Evolutionary conservation across 2,888 invertebrate genomes (phyloP), one percentile per base, ranked within the genome.

Genomic region (Caradrina clavipalpis): DNA sequence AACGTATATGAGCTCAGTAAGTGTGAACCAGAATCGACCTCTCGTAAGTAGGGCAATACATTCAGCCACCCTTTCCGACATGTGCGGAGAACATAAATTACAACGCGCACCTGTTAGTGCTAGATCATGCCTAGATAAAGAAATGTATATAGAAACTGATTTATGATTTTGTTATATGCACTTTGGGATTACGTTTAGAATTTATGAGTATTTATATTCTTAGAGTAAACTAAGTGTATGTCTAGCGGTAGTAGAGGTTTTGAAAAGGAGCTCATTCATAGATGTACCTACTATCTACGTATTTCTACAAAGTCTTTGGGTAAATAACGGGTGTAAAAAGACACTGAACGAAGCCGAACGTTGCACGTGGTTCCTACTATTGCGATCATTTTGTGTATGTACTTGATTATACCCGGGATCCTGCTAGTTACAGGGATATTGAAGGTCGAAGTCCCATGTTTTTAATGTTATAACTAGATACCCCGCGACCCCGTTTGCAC

Each of bases 31-130:
- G 87, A 87, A 90, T 90, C 90, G 90, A 90, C 90, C 92, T 84
- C 86, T 82, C 64, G 88, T 91, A 93, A 93, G 91, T 92, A 88
- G 91, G 90, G 91, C 91, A 92, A 93, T 93, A 93, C 92, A 92
- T 93, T 91, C 89, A 88, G 85, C 87, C 84, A 85, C 91, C 92
- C 91, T 90, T 90, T 86, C 88, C 88, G 84, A 87, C 93, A 93
- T 89, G 89, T 93, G 93, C 89, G 90, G 87, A 88, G 84, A 87
- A 84, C 91, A 92, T 94, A 94, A 94, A 94, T 94, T 90, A 92
- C 88, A 86, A 80, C 82, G 88, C 92, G 88, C 93, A 94, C 94
- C 94, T 94, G 93, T 89, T 92, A 92, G 91, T 89, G 89, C 91
- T 90, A 91, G 93, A 93, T 93, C 88, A 91, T 81, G 87, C 87